Evolutionary conservation across 2,888 invertebrate species (phyloP), one percentile per base, ranked within the genome.

Genomic region (Trachelus tabidus): DNA sequence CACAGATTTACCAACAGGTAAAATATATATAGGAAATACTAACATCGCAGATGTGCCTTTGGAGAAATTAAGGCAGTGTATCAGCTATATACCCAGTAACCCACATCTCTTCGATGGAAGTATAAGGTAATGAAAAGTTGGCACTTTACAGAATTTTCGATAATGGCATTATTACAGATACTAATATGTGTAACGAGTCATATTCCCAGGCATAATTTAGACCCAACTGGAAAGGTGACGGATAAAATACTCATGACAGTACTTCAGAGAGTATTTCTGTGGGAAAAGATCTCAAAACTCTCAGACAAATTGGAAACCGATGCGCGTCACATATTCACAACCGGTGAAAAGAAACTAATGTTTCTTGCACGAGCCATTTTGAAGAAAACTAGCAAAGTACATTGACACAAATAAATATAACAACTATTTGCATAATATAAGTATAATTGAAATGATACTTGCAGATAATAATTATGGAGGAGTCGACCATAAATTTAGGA

Each of bases 231-330:
- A 68, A 79, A 81, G 68, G 81, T 78, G 74, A 75, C 80, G 11
- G 85, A 87, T 73, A 82, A 85, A 68, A 77, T 75, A 23, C 73
- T 87, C 2, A 85, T 87, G 82, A 78, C 76, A 30, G 83, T 82
- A 11, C 77, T 87, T 79, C 87, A 87, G 75, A 83, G 79, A 73
- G 84, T 87, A 69, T 81, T 79, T 56, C 73, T 87, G 23, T 87
- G 87, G 87, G 87, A 86, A 74, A 87, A 85, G 78, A 79, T 87
- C 0, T 84, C 85, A 3, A 86, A 79, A 68, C 77, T 87, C 12
- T 76, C 83, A 9, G 76, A 85, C n/a, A 85, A 85, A 77, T 79
- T 87, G 34, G 85, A 85, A 23, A 84, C 80, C 69, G 83, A 86
- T 37, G 83, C 83, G 1, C 80, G 82, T 15, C 77, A 83, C 69